Evolutionary conservation across 2,888 invertebrate genomes (phyloP).

Genomic region (Melieria crassipennis): DNA sequence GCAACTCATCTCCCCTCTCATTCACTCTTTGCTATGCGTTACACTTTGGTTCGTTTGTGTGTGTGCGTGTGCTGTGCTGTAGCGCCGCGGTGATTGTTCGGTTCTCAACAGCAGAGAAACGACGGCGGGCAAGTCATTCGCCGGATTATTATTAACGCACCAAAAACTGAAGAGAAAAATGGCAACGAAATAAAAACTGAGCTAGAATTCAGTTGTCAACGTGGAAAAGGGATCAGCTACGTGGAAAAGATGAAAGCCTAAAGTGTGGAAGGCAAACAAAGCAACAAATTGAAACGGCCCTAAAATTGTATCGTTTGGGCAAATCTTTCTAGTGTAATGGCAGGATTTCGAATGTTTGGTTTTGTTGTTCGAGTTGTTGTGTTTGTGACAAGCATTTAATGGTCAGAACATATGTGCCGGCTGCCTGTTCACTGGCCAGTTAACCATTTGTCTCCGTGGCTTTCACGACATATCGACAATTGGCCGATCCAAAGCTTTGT

Average conservation of each 20-base stretch:
- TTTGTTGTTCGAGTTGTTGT: background rate
- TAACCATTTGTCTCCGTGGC: no score
- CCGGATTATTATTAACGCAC: constrained; percentile 34
- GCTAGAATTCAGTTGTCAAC: no score
- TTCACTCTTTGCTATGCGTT: no score
- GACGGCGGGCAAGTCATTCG: constrained; percentile 9
- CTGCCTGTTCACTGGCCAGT: background rate
- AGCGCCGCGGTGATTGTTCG: constrained; percentile 2
- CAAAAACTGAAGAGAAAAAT: constrained; percentile 10
- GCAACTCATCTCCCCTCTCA: no score
- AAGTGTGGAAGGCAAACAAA: no score
- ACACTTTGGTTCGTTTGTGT: no score
- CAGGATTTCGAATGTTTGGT: background rate
- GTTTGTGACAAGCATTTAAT: constrained; percentile 16
- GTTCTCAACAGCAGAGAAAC: background rate
- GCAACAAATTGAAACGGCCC: no score
- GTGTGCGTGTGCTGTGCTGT: background rate
- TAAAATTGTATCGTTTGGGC: constrained; percentile 9
- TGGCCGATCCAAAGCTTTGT: no score
- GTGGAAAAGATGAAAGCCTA: background rate
- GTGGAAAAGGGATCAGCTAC: background rate
- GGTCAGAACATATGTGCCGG: constrained; percentile 13
- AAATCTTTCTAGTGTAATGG: constrained; percentile 8
- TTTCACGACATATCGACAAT: no score
- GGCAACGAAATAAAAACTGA: no score